A percentile compares a stretch with the other conserved stretches of the same genome.
phyloP scores from a whole-genome alignment of 2,797 vertebrate species.

The Bradypodion ventrale region DNA sequence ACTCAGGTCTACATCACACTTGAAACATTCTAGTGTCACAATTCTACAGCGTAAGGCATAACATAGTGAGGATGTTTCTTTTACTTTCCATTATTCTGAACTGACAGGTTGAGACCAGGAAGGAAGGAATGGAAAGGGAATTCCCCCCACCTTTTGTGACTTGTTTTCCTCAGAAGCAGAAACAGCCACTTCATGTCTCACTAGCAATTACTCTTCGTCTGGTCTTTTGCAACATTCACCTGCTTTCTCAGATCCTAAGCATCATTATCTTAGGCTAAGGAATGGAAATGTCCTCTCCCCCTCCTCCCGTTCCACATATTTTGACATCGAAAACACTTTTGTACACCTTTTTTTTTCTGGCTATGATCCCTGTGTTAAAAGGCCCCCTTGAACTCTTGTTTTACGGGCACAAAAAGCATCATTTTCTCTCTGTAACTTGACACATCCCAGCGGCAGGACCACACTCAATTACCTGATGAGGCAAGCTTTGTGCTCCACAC shows the following conservation, averaged over 20 bases:
- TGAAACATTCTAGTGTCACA: not conserved
- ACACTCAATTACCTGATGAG: slow-evolving; percentile 68
- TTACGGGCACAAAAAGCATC: slow-evolving; percentile 68
- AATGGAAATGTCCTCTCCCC: slow-evolving; percentile 26
- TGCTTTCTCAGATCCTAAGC: slow-evolving; percentile 56
- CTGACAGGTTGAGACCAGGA: not conserved
- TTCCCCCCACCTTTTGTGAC: not conserved
- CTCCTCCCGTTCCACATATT: slow-evolving; percentile 51
- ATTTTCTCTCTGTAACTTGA: slow-evolving; percentile 70
- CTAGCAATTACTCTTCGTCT: slow-evolving; percentile 64
- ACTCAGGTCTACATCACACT: not conserved
- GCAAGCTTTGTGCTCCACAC: slow-evolving; percentile 62
- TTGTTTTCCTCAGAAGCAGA: slow-evolving; percentile 65
- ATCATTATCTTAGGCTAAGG: slow-evolving; percentile 57
- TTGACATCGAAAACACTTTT: slow-evolving; percentile 44
- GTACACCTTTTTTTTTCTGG: not conserved
- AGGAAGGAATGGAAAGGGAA: not conserved
- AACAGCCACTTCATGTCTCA: slow-evolving; percentile 56
- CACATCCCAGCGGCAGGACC: slow-evolving; percentile 65
- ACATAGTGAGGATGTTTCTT: not conserved
- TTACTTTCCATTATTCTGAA: slow-evolving; percentile 12
- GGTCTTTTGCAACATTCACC: slow-evolving; percentile 57
- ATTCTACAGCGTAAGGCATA: not conserved
- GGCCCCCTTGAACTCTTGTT: slow-evolving; percentile 64
- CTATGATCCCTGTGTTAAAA: slow-evolving; percentile 63